phyloP scores from a whole-genome alignment of 2,888 invertebrate species.

The Agrochola litura region DNA sequence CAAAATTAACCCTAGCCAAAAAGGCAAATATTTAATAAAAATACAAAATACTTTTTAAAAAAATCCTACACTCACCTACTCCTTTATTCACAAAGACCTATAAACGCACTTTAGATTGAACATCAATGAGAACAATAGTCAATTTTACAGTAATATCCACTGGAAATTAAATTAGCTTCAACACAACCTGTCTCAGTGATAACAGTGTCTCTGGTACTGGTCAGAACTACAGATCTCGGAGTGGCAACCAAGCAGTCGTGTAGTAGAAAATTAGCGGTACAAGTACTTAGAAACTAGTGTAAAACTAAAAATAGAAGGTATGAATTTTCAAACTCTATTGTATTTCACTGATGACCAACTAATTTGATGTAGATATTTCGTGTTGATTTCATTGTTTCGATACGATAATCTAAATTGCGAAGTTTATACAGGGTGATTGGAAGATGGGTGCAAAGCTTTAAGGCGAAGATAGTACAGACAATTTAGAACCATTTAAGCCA shows the following conservation, averaged over 20 bases:
- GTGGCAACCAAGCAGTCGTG: constrained; percentile 25
- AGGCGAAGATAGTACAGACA: too few relatives aligned
- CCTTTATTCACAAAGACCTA: background rate
- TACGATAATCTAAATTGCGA: background rate
- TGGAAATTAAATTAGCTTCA: constrained; percentile 21
- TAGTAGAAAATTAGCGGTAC: constrained; percentile 32
- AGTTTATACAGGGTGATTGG: too few relatives aligned
- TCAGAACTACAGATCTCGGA: background rate
- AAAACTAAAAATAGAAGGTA: constrained; percentile 20
- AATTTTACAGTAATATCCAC: constrained; percentile 59
- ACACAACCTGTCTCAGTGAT: constrained; percentile 1
- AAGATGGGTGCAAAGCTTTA: too few relatives aligned
- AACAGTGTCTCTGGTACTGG: background rate
- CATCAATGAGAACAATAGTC: constrained; percentile 54
- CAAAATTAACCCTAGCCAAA: background rate
- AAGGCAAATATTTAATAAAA: background rate
- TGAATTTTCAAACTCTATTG: background rate
- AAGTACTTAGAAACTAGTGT: background rate
- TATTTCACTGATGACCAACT: constrained; percentile 1
- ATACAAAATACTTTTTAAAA: background rate
- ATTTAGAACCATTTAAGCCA: too few relatives aligned
- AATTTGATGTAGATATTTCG: background rate
- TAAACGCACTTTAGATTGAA: constrained; percentile 14
- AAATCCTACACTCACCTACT: constrained; percentile 19
- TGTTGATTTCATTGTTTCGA: background rate